A percentile compares a stretch with the other conserved stretches of the same genome.
Evolutionary conservation across 2,113 vertebrate species (phyloP).

Genomic region (Mormoops blainvillei): DNA sequence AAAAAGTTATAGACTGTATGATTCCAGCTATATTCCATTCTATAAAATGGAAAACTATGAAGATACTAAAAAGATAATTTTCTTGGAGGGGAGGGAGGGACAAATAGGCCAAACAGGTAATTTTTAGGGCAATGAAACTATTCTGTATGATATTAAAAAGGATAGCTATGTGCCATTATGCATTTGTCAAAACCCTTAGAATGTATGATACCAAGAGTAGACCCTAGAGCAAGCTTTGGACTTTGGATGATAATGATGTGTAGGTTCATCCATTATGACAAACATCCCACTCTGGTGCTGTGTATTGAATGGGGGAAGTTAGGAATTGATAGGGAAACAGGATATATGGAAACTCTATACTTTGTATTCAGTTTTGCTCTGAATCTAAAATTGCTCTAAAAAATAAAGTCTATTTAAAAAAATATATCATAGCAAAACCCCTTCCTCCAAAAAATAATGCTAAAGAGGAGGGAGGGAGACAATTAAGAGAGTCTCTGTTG

Average conservation of each 20-base stretch:
- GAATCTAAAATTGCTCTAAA: background rate
- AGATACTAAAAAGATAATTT: background rate
- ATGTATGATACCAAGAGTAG: background rate
- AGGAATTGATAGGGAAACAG: background rate
- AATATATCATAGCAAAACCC: background rate
- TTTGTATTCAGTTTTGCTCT: background rate
- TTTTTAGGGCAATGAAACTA: background rate
- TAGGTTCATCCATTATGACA: background rate
- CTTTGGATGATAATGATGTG: background rate
- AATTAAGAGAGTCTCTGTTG: background rate
- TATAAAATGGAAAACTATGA: background rate
- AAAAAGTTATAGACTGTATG: background rate
- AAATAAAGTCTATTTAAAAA: background rate
- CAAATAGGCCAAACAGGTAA: background rate
- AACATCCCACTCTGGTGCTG: background rate
- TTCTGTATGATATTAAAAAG: background rate
- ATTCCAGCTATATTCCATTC: background rate
- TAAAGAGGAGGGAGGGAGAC: background rate
- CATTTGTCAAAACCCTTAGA: too few species aligned
- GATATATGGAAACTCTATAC: background rate
- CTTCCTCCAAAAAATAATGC: background rate
- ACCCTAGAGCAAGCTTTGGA: background rate
- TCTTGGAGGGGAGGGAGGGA: background rate
- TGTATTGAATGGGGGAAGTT: background rate
- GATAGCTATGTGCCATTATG: too few species aligned